Evolutionary conservation across 2,797 vertebrate genomes (phyloP).

Genomic region (Neosilurus hyrtlii): DNA sequence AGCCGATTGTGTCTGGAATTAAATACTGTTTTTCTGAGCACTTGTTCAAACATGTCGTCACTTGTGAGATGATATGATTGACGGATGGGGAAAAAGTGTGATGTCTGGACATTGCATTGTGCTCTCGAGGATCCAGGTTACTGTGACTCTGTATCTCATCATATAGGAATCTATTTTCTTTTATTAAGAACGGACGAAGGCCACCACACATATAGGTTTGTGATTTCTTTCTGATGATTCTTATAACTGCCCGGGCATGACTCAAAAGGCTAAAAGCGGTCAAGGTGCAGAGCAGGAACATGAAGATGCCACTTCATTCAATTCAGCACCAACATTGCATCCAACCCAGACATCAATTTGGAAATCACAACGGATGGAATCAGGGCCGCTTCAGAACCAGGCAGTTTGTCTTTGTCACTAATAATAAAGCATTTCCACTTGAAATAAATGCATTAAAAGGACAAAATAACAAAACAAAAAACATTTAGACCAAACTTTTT

Average conservation of each 20-base stretch:
- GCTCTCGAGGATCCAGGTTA: background rate
- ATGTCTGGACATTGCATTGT: background rate
- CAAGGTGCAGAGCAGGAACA: background rate
- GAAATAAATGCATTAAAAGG: background rate
- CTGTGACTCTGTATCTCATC: background rate
- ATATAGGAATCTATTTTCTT: slow-evolving; percentile 21
- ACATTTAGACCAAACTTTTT: background rate
- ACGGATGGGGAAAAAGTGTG: background rate
- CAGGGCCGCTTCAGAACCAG: background rate
- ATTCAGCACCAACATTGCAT: background rate
- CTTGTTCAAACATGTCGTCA: background rate
- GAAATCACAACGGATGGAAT: background rate
- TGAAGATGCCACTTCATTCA: slow-evolving; percentile 9
- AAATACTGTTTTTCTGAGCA: background rate
- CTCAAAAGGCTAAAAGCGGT: background rate
- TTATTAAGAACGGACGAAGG: slow-evolving; percentile 1
- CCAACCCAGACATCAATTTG: background rate
- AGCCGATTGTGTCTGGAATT: too few species aligned
- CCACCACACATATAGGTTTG: slow-evolving; percentile 10
- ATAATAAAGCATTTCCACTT: background rate
- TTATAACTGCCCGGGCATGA: slow-evolving; percentile 19
- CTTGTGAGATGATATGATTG: background rate
- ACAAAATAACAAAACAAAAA: background rate
- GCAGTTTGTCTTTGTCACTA: background rate
- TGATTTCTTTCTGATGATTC: slow-evolving; percentile 32